Percentiles rank a stretch among this genome's conserved stretches.
phyloP scores from a whole-genome alignment of 2,797 vertebrate genomes.

The Pseudotriccus pelzelni region DNA sequence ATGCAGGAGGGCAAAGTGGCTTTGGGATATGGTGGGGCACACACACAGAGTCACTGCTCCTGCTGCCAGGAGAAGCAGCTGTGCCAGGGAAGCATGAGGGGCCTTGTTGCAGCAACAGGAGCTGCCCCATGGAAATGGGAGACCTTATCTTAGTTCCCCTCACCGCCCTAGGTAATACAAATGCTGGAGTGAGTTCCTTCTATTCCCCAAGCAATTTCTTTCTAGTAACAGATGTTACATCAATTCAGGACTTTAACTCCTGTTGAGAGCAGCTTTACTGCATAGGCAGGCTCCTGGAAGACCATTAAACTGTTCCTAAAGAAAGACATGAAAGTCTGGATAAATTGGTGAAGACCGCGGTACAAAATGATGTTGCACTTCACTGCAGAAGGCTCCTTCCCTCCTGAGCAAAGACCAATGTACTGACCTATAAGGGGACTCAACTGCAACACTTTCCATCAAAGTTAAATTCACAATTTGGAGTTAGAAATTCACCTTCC shows the following conservation, averaged over 20 bases:
- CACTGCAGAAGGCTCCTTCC: not conserved
- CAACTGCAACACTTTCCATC: not conserved
- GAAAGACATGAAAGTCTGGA: not conserved
- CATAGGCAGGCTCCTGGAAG: not conserved
- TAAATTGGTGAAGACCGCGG: not conserved
- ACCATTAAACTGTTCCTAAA: not conserved
- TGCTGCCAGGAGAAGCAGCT: not conserved
- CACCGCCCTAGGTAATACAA: not conserved
- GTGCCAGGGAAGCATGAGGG: fast-evolving
- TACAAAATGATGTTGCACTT: not conserved
- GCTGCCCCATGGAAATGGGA: not conserved
- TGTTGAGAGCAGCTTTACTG: not conserved
- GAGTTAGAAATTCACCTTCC: not conserved
- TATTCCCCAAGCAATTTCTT: not conserved
- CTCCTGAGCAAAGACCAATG: not conserved
- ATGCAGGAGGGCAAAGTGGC: not conserved
- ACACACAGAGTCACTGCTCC: fast-evolving
- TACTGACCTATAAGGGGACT: not conserved
- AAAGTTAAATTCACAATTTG: not conserved
- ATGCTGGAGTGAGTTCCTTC: not conserved
- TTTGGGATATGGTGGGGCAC: fast-evolving
- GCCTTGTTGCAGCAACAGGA: not conserved
- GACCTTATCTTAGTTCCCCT: not conserved
- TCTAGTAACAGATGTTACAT: not conserved
- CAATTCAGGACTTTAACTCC: not conserved